phyloP scores from a whole-genome alignment of 2,888 invertebrate species.

The Drosophila formosana region DNA sequence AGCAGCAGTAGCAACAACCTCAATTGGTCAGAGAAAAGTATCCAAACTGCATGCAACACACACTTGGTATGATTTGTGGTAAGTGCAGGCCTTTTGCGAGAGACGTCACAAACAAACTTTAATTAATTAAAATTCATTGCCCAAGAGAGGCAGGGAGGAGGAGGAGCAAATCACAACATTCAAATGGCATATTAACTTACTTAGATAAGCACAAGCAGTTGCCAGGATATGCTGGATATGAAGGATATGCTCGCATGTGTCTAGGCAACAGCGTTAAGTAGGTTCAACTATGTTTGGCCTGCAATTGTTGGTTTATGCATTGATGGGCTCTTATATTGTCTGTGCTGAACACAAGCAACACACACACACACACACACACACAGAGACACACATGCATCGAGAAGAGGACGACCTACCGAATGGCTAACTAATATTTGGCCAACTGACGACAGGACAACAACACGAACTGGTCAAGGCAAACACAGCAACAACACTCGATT shows the following conservation, averaged over 20 bases:
- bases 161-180: constrained; percentile 58
- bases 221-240: constrained; percentile 20
- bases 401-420: constrained; percentile 24
- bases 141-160: constrained; percentile 3
- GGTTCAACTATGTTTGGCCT: constrained; percentile 34
- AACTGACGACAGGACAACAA: constrained; percentile 50
- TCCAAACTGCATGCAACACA: constrained; percentile 17
- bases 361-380: constrained; percentile 14
- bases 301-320: constrained; percentile 60
- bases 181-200: constrained; percentile 79
- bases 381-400: constrained; percentile 10
- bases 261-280: constrained; percentile 27
- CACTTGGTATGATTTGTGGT: constrained; percentile 45
- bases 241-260: constrained; percentile 19
- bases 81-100: constrained; percentile 21
- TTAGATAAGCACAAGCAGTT: constrained; percentile 62
- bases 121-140: constrained; percentile 80
- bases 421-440: constrained; percentile 64
- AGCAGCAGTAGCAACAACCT: constrained; percentile 5
- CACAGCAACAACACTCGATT: constrained; percentile 7
- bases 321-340: constrained; percentile 50
- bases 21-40: constrained; percentile 36
- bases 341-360: constrained; percentile 15
- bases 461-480: constrained; percentile 45
- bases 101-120: constrained; percentile 56